These are phyloP conservation scores for Cephus pygmeus DNA, from an alignment of 2,888 invertebrate genomes.

Conservation along the genomic window DNA sequence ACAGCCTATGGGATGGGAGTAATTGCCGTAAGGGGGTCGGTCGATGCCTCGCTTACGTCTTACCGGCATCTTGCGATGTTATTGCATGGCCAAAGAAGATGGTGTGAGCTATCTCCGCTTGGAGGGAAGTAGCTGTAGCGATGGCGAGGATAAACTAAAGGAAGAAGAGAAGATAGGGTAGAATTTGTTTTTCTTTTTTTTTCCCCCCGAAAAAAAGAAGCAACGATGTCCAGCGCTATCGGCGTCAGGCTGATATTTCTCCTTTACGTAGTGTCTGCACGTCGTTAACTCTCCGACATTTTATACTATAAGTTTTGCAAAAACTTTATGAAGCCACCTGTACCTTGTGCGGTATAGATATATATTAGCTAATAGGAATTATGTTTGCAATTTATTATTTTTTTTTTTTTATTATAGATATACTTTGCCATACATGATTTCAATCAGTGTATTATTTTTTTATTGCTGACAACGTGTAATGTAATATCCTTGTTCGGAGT, in stretches of 20 bases:
- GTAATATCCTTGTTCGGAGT: neutral
- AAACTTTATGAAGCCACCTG: neutral
- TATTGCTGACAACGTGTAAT: neutral
- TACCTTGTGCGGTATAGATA: neutral
- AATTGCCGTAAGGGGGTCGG: conserved; percentile 48
- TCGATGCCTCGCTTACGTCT: conserved; percentile 24
- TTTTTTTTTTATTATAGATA: neutral
- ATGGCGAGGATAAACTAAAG: neutral
- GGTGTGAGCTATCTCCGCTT: neutral
- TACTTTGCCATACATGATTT: neutral
- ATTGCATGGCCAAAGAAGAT: conserved; percentile 21
- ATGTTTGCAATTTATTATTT: neutral
- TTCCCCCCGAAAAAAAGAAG: neutral
- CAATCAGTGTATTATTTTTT: neutral
- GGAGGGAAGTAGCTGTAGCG: neutral
- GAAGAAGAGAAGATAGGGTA: neutral
- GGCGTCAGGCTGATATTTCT: conserved; percentile 4
- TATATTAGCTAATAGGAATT: neutral
- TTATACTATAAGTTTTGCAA: neutral
- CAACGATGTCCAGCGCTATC: neutral
- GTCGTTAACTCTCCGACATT: conserved; percentile 12
- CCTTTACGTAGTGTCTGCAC: conserved; percentile 20
- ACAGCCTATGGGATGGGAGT: conserved; percentile 31
- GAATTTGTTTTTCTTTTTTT: neutral
- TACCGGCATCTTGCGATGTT: conserved; percentile 45